phyloP scores from a whole-genome alignment of 2,888 invertebrate species.

The Ormyrus labotus region DNA sequence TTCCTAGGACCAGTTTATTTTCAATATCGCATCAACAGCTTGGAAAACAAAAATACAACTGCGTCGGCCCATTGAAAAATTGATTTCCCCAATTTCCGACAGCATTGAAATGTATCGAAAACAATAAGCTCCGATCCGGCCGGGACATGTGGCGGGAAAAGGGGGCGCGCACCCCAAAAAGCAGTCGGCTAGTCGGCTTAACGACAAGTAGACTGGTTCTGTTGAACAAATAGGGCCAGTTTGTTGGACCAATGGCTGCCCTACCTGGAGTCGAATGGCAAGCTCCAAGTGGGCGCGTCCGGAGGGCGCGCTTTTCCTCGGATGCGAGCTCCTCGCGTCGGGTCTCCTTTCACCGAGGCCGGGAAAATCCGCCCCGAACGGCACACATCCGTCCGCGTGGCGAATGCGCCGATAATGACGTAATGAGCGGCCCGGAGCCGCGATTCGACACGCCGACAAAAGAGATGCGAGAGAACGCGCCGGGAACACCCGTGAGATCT shows the following conservation, averaged over 20 bases:
- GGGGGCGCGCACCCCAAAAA: background rate
- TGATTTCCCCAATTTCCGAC: background rate
- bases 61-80: background rate
- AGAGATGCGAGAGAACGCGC: background rate
- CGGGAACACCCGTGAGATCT: slow-evolving; percentile 44
- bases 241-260: slow-evolving; percentile 66
- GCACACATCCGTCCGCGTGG: slow-evolving; percentile 46
- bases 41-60: no score
- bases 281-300: slow-evolving; percentile 51
- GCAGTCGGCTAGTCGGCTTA: background rate
- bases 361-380: no score
- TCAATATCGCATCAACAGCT: no score
- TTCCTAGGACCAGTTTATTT: no score
- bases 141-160: no score
- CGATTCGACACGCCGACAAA: slow-evolving; percentile 65
- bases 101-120: background rate
- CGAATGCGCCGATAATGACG: slow-evolving; percentile 70
- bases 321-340: slow-evolving; percentile 9
- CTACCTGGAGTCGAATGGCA: slow-evolving; percentile 57
- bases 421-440: slow-evolving; percentile 67
- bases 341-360: no score
- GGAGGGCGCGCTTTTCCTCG: slow-evolving; percentile 57
- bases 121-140: no score
- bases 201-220: slow-evolving; percentile 54
- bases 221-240: slow-evolving; percentile 69